Evolutionary conservation across 2,888 invertebrate species (phyloP).

Genomic region (Tanaodytes sp.): DNA sequence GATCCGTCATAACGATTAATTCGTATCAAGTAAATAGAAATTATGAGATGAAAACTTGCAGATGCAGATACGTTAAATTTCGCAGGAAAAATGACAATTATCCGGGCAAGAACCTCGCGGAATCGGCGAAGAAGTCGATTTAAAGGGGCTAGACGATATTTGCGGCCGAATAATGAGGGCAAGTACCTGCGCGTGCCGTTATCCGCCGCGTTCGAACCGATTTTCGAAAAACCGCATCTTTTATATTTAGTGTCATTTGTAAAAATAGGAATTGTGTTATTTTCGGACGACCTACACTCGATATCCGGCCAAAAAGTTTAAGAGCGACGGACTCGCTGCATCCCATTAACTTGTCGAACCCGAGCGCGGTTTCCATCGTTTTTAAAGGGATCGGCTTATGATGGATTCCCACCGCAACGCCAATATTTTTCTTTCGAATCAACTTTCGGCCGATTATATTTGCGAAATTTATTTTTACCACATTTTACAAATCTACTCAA

Average conservation of each 20-base stretch:
- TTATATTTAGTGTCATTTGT: constrained; percentile 52
- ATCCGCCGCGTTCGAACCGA: constrained; percentile 61
- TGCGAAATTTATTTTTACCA: no score
- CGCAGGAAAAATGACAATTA: background rate
- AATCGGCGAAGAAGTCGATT: constrained; percentile 14
- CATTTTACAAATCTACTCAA: no score
- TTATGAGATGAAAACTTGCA: no score
- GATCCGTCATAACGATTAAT: no score
- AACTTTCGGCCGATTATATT: no score
- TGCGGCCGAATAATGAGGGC: constrained; percentile 52
- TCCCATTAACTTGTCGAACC: constrained; percentile 57
- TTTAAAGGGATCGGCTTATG: background rate
- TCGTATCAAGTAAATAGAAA: no score
- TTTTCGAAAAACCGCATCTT: constrained; percentile 46
- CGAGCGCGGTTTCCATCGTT: constrained; percentile 34
- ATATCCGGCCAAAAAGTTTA: constrained; percentile 69
- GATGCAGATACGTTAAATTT: background rate
- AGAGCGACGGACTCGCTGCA: constrained; percentile 61
- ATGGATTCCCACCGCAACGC: no score
- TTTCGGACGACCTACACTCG: constrained; percentile 71
- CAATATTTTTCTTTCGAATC: no score
- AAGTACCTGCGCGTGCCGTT: constrained; percentile 61
- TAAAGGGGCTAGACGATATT: constrained; percentile 46
- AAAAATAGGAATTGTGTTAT: constrained; percentile 70
- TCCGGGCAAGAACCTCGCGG: constrained; percentile 35